A percentile compares a stretch with the other conserved stretches of the same genome.
These are phyloP conservation scores for Prunella strophiata DNA, from an alignment of 2,797 vertebrate species.

Conservation along the genomic window DNA sequence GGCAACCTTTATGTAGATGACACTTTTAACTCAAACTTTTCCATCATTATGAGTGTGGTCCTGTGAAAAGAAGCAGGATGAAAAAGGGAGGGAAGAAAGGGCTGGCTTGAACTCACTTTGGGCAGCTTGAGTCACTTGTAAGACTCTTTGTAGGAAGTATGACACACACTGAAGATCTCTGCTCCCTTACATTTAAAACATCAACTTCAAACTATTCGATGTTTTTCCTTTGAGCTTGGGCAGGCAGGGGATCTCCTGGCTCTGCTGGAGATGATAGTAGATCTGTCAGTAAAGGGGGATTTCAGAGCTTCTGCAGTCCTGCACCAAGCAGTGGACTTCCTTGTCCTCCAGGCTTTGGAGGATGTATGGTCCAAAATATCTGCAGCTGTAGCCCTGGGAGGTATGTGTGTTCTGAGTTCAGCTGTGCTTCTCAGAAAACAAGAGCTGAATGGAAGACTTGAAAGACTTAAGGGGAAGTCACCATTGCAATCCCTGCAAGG, in stretches of 20 bases:
- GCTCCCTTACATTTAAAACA: not conserved
- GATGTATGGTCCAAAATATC: not conserved
- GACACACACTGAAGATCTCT: not conserved
- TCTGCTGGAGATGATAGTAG: not conserved
- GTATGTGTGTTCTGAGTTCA: not conserved
- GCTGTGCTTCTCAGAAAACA: not conserved
- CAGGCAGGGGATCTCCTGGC: not conserved
- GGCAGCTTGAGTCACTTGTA: not conserved
- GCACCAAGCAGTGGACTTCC: not conserved
- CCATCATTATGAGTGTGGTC: not conserved
- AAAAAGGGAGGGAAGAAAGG: not conserved
- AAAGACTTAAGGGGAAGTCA: not conserved
- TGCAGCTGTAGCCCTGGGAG: not conserved
- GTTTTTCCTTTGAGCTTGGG: not conserved
- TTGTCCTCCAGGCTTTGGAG: not conserved
- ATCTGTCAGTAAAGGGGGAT: not conserved
- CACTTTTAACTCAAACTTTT: conserved; percentile 8
- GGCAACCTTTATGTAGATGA: conserved; percentile 33
- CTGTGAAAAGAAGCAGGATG: not conserved
- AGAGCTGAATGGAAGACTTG: not conserved
- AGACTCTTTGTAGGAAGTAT: not conserved
- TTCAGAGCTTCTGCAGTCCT: not conserved
- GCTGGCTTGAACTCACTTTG: not conserved
- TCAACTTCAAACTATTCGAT: not conserved
- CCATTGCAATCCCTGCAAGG: not conserved